These are phyloP conservation scores for Iguana delicatissima DNA, from an alignment of 2,797 vertebrate genomes.

Conservation along the genomic window DNA sequence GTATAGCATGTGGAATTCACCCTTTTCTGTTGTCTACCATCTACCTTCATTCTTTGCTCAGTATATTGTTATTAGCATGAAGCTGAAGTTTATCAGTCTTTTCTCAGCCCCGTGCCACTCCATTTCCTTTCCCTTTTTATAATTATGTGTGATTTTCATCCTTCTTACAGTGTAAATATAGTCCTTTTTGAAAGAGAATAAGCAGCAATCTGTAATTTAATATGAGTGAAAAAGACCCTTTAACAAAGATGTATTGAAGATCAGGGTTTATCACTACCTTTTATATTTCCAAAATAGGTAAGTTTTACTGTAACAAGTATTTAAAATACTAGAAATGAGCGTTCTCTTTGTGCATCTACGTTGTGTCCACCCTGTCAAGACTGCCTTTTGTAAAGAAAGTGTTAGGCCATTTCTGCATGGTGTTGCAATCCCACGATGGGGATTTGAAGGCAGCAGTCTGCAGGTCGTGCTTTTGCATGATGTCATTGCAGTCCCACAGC, in stretches of 20 bases:
- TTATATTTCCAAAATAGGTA: constrained; percentile 21
- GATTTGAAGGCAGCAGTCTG: no score
- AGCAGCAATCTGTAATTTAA: constrained; percentile 28
- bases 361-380: not conserved
- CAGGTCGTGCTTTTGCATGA: no score
- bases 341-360: not conserved
- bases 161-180: not conserved
- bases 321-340: constrained; percentile 17
- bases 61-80: not conserved
- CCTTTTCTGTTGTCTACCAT: not conserved
- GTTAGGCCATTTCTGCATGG: not conserved
- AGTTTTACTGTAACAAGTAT: constrained; percentile 19
- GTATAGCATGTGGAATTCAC: not conserved
- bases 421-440: no score
- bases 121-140: not conserved
- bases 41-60: constrained; percentile 1
- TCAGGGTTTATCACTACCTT: not conserved
- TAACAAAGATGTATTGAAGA: constrained; percentile 28
- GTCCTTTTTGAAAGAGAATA: constrained; percentile 16
- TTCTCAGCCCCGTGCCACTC: not conserved
- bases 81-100: not conserved
- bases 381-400: not conserved
- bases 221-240: constrained; percentile 2
- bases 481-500: no score
- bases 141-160: constrained; percentile 5